These are phyloP conservation scores for Caenorhabditis drosophilae DNA, from an alignment of 2,888 invertebrate genomes.

Conservation along the genomic window DNA sequence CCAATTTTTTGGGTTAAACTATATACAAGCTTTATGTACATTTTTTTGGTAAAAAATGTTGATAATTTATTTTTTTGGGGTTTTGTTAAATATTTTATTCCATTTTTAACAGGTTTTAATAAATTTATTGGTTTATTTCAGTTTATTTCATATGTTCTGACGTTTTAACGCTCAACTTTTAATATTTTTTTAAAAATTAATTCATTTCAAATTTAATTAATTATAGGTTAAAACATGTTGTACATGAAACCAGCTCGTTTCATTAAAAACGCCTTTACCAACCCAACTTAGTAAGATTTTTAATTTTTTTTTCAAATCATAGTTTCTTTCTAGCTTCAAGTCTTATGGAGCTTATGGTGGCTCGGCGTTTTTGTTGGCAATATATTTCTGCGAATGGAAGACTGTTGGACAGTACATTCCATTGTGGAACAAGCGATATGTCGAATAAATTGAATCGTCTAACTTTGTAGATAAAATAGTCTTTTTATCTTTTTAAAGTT, in stretches of 20 bases:
- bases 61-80: constrained; percentile 5
- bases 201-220: neutral
- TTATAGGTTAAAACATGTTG: constrained; percentile 40
- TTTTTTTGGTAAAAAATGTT: neutral
- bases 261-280: constrained; percentile 60
- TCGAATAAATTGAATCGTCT: constrained; percentile 26
- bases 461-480: neutral
- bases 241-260: constrained; percentile 59
- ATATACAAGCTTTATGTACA: constrained; percentile 8
- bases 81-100: neutral
- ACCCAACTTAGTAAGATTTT: constrained; percentile 50
- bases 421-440: constrained; percentile 59
- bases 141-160: too few relatives aligned
- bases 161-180: too few relatives aligned
- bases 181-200: too few relatives aligned
- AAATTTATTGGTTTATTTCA: neutral
- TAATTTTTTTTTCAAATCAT: neutral
- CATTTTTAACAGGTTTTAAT: too few relatives aligned
- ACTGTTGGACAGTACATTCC: constrained; percentile 64
- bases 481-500: neutral
- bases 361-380: constrained; percentile 56
- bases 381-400: constrained; percentile 67
- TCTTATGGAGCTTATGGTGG: constrained; percentile 59
- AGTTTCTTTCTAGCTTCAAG: constrained; percentile 43
- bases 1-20: constrained; percentile 93